phyloP scores from a whole-genome alignment of 2,888 invertebrate species.

The Neoaliturus tenellus region DNA sequence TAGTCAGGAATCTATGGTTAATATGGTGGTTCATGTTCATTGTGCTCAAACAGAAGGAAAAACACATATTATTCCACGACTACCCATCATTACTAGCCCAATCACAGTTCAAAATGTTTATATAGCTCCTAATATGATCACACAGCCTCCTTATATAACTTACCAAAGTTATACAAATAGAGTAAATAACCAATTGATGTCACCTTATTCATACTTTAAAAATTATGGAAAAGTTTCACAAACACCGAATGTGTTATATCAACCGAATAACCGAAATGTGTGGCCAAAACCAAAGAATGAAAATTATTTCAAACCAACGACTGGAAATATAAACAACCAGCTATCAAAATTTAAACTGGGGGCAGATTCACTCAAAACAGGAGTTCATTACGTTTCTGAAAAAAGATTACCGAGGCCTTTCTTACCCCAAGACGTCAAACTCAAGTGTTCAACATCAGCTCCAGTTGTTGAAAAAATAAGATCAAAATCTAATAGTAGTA shows the following conservation, averaged over 20 bases:
- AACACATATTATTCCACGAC: constrained; percentile 1
- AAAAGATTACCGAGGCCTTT: neutral
- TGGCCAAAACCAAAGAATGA: neutral
- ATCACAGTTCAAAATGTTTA: neutral
- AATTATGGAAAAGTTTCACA: neutral
- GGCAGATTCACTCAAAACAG: neutral
- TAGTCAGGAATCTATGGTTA: neutral
- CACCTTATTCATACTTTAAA: neutral
- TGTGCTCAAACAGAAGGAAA: neutral
- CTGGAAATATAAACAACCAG: neutral
- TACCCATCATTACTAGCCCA: neutral
- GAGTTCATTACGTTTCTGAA: neutral
- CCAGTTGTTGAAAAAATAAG: neutral
- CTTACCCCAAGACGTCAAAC: neutral
- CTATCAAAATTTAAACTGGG: neutral
- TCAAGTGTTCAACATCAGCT: neutral
- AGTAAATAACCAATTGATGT: neutral
- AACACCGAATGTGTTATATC: neutral
- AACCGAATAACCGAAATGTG: neutral
- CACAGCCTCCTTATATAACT: neutral
- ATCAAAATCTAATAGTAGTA: neutral
- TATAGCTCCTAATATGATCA: neutral
- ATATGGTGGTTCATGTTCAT: neutral
- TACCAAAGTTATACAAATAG: neutral
- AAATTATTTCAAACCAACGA: neutral